phyloP scores from a whole-genome alignment of 2,113 vertebrate genomes.

The Chamaea fasciata region DNA sequence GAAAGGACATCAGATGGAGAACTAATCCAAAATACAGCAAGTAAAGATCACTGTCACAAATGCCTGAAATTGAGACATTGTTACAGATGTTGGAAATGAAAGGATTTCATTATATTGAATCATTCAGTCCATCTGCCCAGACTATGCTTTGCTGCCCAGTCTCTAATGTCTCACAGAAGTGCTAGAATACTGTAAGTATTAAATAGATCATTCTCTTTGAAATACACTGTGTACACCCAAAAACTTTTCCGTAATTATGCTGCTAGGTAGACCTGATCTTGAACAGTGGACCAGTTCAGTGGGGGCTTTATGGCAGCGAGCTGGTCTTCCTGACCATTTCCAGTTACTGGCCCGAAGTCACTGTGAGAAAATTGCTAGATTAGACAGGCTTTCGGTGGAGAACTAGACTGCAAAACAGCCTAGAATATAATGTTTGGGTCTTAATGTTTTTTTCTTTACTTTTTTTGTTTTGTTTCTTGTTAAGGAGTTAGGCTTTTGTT shows the following conservation, averaged over 20 bases:
- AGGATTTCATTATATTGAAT: not conserved
- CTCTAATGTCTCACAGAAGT: not conserved
- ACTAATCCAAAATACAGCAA: conserved; percentile 18
- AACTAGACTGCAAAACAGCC: not conserved
- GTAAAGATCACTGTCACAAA: conserved; percentile 10
- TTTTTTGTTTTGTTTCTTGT: not conserved
- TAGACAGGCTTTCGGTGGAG: not conserved
- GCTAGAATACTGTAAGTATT: not conserved
- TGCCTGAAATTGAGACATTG: not conserved
- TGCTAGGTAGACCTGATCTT: not conserved
- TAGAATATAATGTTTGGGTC: not conserved
- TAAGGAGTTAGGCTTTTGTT: not conserved
- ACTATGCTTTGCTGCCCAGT: not conserved
- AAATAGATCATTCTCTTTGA: not conserved
- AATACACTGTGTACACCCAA: not conserved
- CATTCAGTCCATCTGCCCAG: not conserved
- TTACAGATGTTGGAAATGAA: conserved; percentile 1
- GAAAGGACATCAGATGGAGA: not conserved
- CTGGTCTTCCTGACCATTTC: not conserved
- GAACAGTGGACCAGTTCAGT: not conserved
- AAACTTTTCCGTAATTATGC: not conserved
- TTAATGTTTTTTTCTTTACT: not conserved
- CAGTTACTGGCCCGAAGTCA: not conserved
- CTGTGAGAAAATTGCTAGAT: not conserved
- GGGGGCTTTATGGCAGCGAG: not conserved